Evolutionary conservation across 2,797 vertebrate species (phyloP).

Genomic region (Bradypus variegatus): DNA sequence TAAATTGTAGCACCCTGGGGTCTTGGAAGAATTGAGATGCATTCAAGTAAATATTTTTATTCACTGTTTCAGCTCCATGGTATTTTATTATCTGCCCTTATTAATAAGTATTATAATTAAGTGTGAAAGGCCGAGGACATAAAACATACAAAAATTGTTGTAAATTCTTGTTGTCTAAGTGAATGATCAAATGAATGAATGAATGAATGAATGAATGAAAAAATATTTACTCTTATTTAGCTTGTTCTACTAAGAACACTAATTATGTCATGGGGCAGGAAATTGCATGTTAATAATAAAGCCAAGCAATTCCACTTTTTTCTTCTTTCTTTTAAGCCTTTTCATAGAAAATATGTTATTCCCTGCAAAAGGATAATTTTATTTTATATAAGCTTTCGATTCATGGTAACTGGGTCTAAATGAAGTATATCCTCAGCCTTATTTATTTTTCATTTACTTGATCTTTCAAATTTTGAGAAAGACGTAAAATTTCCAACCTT

Average conservation of each 20-base stretch:
- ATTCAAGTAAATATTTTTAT: not conserved
- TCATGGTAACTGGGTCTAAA: not conserved
- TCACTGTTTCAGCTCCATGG: not conserved
- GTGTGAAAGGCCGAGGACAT: not conserved
- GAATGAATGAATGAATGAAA: not conserved
- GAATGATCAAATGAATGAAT: not conserved
- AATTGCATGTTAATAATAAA: not conserved
- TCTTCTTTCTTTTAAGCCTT: not conserved
- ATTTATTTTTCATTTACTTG: not conserved
- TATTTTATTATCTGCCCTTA: not conserved
- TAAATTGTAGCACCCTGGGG: not conserved
- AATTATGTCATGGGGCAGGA: not conserved
- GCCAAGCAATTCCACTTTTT: not conserved
- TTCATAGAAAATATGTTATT: not conserved
- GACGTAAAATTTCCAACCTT: not conserved
- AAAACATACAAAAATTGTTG: not conserved
- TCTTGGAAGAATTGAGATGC: not conserved
- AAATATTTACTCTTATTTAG: not conserved
- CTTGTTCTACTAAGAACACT: not conserved
- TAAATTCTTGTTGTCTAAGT: not conserved
- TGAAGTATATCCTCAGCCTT: not conserved
- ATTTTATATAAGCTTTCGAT: not conserved
- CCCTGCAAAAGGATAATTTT: not conserved
- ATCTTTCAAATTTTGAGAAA: slow-evolving; percentile 29
- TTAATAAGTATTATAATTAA: not conserved